Evolutionary conservation across 2,888 invertebrate genomes (phyloP).

Genomic region (Oscheius sp.): DNA sequence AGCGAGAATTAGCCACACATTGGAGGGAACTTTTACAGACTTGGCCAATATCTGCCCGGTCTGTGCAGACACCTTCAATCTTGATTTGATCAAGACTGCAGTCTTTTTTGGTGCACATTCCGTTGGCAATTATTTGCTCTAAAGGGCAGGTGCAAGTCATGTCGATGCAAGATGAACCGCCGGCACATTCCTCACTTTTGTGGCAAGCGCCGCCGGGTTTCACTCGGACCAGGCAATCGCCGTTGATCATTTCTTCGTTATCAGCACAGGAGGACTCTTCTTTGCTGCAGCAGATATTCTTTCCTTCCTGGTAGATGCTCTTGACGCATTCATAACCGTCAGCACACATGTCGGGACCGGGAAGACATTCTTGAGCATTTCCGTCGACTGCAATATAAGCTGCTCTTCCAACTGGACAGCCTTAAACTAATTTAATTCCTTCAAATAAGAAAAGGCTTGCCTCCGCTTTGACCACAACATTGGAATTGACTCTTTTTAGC

Average conservation of each 20-base stretch:
- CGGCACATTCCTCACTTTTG: slow-evolving; percentile 49
- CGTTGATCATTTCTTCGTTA: slow-evolving; percentile 47
- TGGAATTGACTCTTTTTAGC: slow-evolving; percentile 52
- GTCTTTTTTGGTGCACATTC: slow-evolving; percentile 43
- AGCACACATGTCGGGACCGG: slow-evolving; percentile 48
- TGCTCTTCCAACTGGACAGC: slow-evolving; percentile 49
- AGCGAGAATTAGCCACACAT: slow-evolving; percentile 47
- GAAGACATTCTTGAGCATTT: slow-evolving; percentile 51
- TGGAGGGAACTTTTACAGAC: slow-evolving; percentile 45
- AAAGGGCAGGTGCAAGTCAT: slow-evolving; percentile 45
- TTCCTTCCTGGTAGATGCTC: slow-evolving; percentile 39
- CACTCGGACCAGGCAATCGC: slow-evolving; percentile 41
- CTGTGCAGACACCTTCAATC: slow-evolving; percentile 46
- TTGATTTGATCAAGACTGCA: slow-evolving; percentile 43
- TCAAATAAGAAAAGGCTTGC: too few relatives aligned
- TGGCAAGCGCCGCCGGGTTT: slow-evolving; percentile 46
- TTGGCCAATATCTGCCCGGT: slow-evolving; percentile 45
- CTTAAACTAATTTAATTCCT: too few relatives aligned
- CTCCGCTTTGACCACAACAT: slow-evolving; percentile 57
- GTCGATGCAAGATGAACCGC: slow-evolving; percentile 42
- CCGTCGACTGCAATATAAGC: slow-evolving; percentile 55
- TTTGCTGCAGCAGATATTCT: slow-evolving; percentile 53
- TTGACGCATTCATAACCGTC: slow-evolving; percentile 54
- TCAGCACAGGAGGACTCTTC: slow-evolving; percentile 44
- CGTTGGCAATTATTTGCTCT: slow-evolving; percentile 37